These are phyloP conservation scores for Sinosuthora webbiana DNA, from an alignment of 2,113 vertebrate species.

Conservation along the genomic window DNA sequence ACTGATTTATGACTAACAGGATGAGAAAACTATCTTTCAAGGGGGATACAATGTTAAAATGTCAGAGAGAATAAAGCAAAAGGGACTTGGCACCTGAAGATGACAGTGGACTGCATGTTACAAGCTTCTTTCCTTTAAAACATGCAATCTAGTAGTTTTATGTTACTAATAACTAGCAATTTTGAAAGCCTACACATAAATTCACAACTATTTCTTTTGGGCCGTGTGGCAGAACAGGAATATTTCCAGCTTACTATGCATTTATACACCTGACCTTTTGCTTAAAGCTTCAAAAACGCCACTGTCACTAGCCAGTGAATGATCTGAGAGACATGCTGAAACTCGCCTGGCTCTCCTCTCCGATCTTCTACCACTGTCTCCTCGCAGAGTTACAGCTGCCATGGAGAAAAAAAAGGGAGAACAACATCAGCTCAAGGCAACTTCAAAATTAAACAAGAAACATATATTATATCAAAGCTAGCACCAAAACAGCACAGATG, in stretches of 20 bases:
- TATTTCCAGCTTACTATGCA: slow-evolving; percentile 56
- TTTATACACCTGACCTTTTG: slow-evolving; percentile 82
- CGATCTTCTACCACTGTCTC: slow-evolving; percentile 83
- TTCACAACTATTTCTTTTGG: background rate
- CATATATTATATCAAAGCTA: background rate
- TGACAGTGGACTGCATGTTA: background rate
- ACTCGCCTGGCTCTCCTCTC: slow-evolving; percentile 86
- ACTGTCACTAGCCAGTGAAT: slow-evolving; percentile 94
- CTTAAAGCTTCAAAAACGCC: slow-evolving; percentile 96
- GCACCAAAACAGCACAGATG: background rate
- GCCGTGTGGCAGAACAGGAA: background rate
- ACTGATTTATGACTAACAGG: background rate
- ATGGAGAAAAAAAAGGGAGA: background rate
- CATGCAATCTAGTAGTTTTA: background rate
- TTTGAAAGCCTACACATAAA: background rate
- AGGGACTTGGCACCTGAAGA: background rate
- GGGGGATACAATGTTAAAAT: background rate
- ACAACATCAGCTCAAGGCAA: background rate
- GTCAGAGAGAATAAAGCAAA: background rate
- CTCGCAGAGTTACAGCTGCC: slow-evolving; percentile 87
- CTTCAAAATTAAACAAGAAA: background rate
- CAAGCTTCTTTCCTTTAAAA: background rate
- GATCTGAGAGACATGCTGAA: slow-evolving; percentile 90
- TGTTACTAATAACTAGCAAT: background rate
- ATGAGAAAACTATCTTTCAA: background rate